phyloP scores from a whole-genome alignment of 2,797 vertebrate species.

The Hapalemur alaotrensis region DNA sequence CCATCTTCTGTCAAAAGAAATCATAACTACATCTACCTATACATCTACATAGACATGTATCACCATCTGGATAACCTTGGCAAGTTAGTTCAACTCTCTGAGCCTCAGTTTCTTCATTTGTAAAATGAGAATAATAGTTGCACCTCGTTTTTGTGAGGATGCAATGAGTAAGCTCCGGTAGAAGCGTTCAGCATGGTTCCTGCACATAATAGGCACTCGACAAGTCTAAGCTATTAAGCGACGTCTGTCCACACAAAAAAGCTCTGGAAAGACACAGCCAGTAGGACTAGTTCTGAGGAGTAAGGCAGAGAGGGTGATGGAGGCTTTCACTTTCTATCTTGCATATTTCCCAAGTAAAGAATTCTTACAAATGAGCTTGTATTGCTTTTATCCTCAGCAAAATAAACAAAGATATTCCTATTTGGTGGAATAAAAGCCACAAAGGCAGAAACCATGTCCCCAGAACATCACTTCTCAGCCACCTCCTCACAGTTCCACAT shows the following conservation, averaged over 20 bases:
- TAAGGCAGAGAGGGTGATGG: background rate
- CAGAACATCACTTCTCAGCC: background rate
- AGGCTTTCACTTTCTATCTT: background rate
- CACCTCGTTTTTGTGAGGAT: background rate
- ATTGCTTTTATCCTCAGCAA: conserved; percentile 6
- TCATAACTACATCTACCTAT: background rate
- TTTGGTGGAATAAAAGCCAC: background rate
- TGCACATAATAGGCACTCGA: background rate
- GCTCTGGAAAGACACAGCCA: background rate
- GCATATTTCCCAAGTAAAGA: background rate
- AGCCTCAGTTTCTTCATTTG: conserved; percentile 2
- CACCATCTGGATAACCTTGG: background rate
- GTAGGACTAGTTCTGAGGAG: background rate
- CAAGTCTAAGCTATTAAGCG: background rate
- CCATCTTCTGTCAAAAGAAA: background rate
- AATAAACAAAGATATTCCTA: background rate
- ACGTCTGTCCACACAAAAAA: background rate
- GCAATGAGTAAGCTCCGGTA: background rate
- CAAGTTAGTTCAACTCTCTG: background rate
- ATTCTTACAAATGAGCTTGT: background rate
- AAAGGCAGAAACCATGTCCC: background rate
- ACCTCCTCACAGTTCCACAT: background rate
- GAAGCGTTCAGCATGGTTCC: background rate
- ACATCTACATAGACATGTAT: background rate
- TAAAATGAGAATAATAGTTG: background rate